Base-by-base conservation (phyloP, 2,888 invertebrate species). In the Caenorhabditis afra region DNA sequence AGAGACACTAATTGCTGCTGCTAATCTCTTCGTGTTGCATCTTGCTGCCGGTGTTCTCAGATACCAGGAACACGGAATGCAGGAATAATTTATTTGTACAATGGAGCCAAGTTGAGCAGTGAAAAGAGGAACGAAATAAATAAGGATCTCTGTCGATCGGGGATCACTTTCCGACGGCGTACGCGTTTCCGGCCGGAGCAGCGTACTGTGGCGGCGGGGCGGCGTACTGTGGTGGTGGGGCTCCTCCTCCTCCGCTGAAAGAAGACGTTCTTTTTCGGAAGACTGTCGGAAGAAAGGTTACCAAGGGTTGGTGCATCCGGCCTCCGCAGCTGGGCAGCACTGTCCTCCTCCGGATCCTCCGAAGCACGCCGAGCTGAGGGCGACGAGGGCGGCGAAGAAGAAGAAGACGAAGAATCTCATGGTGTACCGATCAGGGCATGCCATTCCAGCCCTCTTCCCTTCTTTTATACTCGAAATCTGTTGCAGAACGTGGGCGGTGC, bases 251-350 rank as follows among this genome's bases (percentile, higher is more conserved):
- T 14, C 64, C 68, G 29, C 76, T 76, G 76, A 14, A 29, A 29
- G 4, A 77, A 53, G 29, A 52, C 29, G 52, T n/a, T 23, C 20
- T 22, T 23, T 22, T 23, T 23, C 29, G 23, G 52, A 29, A n/a
- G 29, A 8, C 10, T 5, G 11, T 16, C 20, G 22, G 49, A 11
- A 1, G 22, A 4, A 3, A 22, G 20, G 20, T 18, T 20, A 62
- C 70, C 77, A 78, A 55, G 77, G 77, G 22, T 78, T 78, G 7
- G 39, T 37, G 35, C 70, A 71, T 50, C 55, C 52, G 47, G 77
- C 65, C 57, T 78, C 71, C 41, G 71, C 61, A 47, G 65, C 66
- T 45, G 71, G 52, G 44, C 77, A 78, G 71, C 77, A 71, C 37
- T 41, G 45, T 23, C 77, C 65, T 35, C 68, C 68, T 16, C 76